Evolutionary conservation across 2,888 invertebrate genomes (phyloP).

Genomic region (Sphecodes monilicornis): DNA sequence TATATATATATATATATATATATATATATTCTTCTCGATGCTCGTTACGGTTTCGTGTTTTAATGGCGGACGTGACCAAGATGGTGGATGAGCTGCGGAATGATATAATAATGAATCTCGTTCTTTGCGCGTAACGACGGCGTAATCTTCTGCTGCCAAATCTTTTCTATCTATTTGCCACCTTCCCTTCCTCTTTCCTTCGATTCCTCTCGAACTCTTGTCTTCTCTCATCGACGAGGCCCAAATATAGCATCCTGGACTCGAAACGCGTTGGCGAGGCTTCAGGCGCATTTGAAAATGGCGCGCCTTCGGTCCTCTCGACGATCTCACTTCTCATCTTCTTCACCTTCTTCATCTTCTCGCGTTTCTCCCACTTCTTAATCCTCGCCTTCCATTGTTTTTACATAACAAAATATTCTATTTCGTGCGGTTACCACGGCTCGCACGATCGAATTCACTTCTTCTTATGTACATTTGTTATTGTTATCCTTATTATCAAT

Average conservation of each 20-base stretch:
- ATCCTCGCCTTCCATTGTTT: background rate
- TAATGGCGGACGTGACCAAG: conserved; percentile 36
- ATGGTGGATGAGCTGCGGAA: conserved; percentile 21
- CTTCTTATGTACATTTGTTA: conserved; percentile 58
- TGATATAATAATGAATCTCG: conserved; percentile 53
- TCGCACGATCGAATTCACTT: conserved; percentile 47
- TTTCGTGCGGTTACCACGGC: conserved; percentile 30
- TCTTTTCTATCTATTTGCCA: background rate
- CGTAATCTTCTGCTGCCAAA: background rate
- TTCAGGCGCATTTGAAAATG: conserved; percentile 13
- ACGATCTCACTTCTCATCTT: background rate
- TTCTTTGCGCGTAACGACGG: conserved; percentile 65
- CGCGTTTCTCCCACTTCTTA: background rate
- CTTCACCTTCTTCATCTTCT: background rate
- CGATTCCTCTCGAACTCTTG: background rate
- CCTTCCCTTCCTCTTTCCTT: conserved; percentile 5
- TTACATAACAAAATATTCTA: conserved; percentile 75
- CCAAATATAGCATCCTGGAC: conserved; percentile 1
- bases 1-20: background rate
- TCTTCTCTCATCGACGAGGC: conserved; percentile 16
- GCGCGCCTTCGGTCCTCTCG: background rate
- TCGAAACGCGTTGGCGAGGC: background rate
- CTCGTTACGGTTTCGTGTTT: background rate
- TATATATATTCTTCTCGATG: conserved; percentile 10
- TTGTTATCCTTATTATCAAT: conserved; percentile 51